Base-by-base conservation (phyloP, 2,888 invertebrate genomes). In the Dysmachus trigonus region DNA sequence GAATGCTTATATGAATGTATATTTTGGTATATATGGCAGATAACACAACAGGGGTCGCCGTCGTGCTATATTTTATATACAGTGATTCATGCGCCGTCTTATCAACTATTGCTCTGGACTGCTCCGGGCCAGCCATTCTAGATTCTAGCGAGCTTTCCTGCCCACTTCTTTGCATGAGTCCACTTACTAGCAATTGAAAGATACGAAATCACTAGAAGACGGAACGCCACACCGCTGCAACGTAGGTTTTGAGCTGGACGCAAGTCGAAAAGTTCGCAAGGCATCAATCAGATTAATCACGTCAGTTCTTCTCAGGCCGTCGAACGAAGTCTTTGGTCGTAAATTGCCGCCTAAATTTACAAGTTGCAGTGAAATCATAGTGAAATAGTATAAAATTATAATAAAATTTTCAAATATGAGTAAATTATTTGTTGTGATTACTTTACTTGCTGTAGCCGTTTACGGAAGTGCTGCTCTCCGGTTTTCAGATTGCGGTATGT, bases 401-500 rank as follows among this genome's bases (percentile, higher is more conserved):
- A 77, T 74, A 38, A 62, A 41, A 76, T n/a, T 51, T n/a, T 41
- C 13, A n/a, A 88, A 87, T 87, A 90, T 91, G 91, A 90, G 89
- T 85, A 89, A 89, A 86, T 88, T 89, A 86, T 79, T 47, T 27
- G 84, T 89, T 79, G 79, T 89, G 18, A 62, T 90, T 86, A 84
- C 88, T 38, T 88, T 90, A 72, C 87, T 90, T 51, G 87, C 89
- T 8, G 88, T 84, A 73, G 87, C 89, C 84, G 87, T 88, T 31
- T 88, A 81, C 38, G 87, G 87, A 51, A 87, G 88, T 38, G 83
- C 89, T 77, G 90, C 89, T 33, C 89, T 91, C 86, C 90, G 91
- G 86, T 91, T 91, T 87, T 89, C 88, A 47, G 91, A 91, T 88
- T 91, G 91, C 87, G 91, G 90, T 90, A 90, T 89, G 74, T 86